These are phyloP conservation scores for Girardinichthys multiradiatus DNA, from an alignment of 2,113 vertebrate species.

Conservation along the genomic window DNA sequence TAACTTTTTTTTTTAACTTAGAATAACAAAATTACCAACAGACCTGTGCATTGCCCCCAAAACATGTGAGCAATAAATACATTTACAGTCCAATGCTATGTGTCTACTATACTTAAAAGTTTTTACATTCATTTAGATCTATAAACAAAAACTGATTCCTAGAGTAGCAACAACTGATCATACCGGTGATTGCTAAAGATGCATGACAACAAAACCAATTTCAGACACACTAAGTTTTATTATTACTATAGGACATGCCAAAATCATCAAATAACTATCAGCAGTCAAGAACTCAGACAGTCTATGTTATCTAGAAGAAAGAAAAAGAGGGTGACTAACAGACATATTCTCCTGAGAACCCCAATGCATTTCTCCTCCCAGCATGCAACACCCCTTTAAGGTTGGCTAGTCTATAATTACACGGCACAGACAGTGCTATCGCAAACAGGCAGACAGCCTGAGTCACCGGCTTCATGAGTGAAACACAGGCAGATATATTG, in stretches of 20 bases:
- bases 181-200: background rate
- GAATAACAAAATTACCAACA: background rate
- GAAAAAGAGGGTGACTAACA: conserved; percentile 73
- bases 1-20: background rate
- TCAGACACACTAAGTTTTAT: background rate
- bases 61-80: background rate
- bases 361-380: conserved; percentile 65
- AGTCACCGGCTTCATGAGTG: conserved; percentile 74
- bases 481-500: conserved; percentile 62
- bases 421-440: conserved; percentile 76
- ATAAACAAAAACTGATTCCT: background rate
- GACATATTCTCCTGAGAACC: conserved; percentile 71
- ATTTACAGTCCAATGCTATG: background rate
- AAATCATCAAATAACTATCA: conserved; percentile 22
- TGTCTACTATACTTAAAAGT: background rate
- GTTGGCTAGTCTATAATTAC: conserved; percentile 80
- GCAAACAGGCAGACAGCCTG: conserved; percentile 76
- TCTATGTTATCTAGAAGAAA: conserved; percentile 20
- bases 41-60: background rate
- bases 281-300: conserved; percentile 32
- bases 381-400: conserved; percentile 74
- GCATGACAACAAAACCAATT: background rate
- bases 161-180: background rate
- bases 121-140: background rate
- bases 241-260: background rate